Conservation (phyloP, 30 jellyfish, hydroid and myxozoan genomes). For the Rhopilema esculentum region DNA sequence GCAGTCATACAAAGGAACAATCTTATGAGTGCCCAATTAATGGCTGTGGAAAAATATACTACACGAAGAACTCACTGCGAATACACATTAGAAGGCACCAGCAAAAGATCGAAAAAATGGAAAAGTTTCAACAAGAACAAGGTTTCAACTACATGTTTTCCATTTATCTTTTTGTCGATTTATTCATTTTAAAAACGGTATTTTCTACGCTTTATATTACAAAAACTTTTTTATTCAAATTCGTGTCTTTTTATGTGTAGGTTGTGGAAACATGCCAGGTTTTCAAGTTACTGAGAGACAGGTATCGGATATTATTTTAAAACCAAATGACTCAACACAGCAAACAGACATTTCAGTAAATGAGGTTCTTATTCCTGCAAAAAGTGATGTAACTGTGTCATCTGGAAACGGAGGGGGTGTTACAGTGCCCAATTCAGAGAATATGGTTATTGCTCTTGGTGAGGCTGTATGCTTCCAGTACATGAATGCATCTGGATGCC, state of each 20-base stretch:
- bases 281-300: not conserved
- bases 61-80: constrained; percentile 22
- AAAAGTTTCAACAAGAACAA: constrained; percentile 13
- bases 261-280: not conserved
- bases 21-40: constrained; percentile 42
- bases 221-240: no score
- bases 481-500: constrained; percentile 30
- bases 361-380: constrained; percentile 44
- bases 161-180: no score
- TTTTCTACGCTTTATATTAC: no score
- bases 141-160: not conserved
- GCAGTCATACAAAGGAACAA: constrained; percentile 28
- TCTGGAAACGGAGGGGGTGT: constrained; percentile 1
- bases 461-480: constrained; percentile 69
- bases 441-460: constrained; percentile 59
- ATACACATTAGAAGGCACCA: constrained; percentile 48
- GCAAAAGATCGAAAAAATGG: constrained; percentile 22
- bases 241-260: no score
- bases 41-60: constrained; percentile 45
- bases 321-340: constrained; percentile 7
- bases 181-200: no score
- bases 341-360: constrained; percentile 36
- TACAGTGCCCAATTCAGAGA: constrained; percentile 15
- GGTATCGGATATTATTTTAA: not conserved
- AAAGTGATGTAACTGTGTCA: constrained; percentile 2